These are phyloP conservation scores for Colletes collaris DNA, from an alignment of 2,888 invertebrate genomes.

Conservation along the genomic window DNA sequence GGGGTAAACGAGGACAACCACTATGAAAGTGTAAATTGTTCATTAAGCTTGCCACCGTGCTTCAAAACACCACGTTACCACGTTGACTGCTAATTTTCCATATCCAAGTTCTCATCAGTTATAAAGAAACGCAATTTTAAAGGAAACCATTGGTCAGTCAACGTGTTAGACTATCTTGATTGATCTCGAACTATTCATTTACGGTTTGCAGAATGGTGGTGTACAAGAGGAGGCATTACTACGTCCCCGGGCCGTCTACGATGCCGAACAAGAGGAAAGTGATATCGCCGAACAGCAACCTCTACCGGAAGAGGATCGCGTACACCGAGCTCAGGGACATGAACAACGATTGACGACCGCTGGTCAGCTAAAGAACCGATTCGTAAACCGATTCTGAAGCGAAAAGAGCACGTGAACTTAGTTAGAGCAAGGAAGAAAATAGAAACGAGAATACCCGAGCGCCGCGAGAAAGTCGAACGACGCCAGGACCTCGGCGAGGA, in stretches of 20 bases:
- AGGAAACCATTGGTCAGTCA: too few relatives aligned
- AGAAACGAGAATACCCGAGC: not conserved
- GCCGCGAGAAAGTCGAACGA: not conserved
- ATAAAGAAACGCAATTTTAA: too few relatives aligned
- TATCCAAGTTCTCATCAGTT: too few relatives aligned
- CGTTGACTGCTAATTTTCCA: too few relatives aligned
- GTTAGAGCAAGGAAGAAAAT: conserved; percentile 3
- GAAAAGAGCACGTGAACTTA: not conserved
- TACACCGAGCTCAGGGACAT: conserved; percentile 81
- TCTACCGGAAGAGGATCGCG: conserved; percentile 79
- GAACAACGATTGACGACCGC: conserved; percentile 80
- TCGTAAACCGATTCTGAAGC: conserved; percentile 40
- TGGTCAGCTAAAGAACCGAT: conserved; percentile 52
- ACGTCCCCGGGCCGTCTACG: conserved; percentile 75
- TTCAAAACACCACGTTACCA: too few relatives aligned
- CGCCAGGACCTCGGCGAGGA: not conserved
- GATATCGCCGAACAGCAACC: conserved; percentile 57
- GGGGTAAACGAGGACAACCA: too few relatives aligned
- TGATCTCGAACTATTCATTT: not conserved
- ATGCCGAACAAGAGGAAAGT: conserved; percentile 69
- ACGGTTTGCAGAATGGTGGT: conserved; percentile 76
- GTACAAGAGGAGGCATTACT: conserved; percentile 80
- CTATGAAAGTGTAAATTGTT: too few relatives aligned
- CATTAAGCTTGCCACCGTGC: too few relatives aligned
- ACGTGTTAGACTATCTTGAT: too few relatives aligned